Base-by-base conservation (phyloP, 2,113 vertebrate species). In the Rana temporaria region DNA sequence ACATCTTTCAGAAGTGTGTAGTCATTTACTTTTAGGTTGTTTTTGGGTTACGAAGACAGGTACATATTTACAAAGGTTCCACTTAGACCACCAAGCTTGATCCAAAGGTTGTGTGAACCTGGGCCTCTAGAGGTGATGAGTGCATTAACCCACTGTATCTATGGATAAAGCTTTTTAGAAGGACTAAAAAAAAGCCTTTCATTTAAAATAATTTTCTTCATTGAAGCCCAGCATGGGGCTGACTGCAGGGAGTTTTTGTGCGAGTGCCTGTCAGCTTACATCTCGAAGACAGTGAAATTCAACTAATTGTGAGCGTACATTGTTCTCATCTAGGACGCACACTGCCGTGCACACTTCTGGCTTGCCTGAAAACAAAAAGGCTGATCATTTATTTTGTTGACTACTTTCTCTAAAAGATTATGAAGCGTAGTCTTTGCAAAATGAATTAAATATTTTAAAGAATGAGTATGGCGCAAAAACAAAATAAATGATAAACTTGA, bases 281-380 rank as follows among this genome's bases (percentile, higher is more conserved):
- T 91, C 87, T 91, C 87, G 86, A 89, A 83, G 87, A 89, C 84
- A 86, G 84, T 84, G 89, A 90, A 88, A 89, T 89, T 86, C 88
- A 89, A 89, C 90, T 91, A 88, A 89, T 88, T 86, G 87, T 89
- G 88, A 86, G 84, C 84, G 86, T 84, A 84, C 62, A 48, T 87
- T 88, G 86, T 87, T 89, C 74, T 68, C 73, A 86, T 85, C 80
- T 0, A 78, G 79, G 55, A 84, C 74, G 71, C 75, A 81, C 70
- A 68, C 81, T 70, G 82, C 66, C 78, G 6, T 4, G 83, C 78
- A 86, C 87, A 85, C 56, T 75, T 78, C 73, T 60, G 60, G 42
- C 42, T 48, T 8, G 12, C 12, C 42, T 12, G 42, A 48, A 48
- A 12, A 48, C 42, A 48, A 48, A 48, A 12, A 48, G 42, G 42